phyloP scores from a whole-genome alignment of 2,113 vertebrate species.

The Callopanchax toddi region DNA sequence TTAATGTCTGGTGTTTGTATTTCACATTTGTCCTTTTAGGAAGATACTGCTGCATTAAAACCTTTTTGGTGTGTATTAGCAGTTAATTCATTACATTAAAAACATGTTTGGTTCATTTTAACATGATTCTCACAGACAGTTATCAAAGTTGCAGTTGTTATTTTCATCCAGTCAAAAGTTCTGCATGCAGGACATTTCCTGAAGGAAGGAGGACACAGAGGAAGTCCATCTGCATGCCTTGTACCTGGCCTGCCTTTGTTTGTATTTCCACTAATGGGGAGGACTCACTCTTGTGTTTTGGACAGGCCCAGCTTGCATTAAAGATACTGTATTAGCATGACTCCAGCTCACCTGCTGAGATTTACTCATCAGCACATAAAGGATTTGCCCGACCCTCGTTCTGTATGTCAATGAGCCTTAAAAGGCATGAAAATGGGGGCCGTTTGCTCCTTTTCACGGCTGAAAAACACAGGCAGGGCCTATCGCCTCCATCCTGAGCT shows the following conservation, averaged over 20 bases:
- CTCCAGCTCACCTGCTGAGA: slow-evolving; percentile 68
- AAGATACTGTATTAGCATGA: slow-evolving; percentile 51
- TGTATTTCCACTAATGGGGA: slow-evolving; percentile 73
- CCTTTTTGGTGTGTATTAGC: neutral
- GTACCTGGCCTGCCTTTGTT: slow-evolving; percentile 51
- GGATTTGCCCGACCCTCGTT: slow-evolving; percentile 43
- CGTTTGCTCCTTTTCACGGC: slow-evolving; percentile 59
- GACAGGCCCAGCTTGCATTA: slow-evolving; percentile 65
- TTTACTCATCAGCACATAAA: slow-evolving; percentile 70
- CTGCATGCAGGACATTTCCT: slow-evolving; percentile 1
- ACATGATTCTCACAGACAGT: neutral
- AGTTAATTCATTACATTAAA: too few relatives aligned
- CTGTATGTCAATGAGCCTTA: slow-evolving; percentile 72
- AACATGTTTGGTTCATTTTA: too few relatives aligned
- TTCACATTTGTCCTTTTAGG: neutral
- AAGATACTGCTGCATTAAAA: too few relatives aligned
- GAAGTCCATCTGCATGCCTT: slow-evolving; percentile 17
- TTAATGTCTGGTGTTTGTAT: neutral
- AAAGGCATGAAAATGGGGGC: slow-evolving; percentile 71
- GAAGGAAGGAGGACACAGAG: neutral
- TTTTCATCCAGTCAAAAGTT: neutral
- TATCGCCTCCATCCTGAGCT: slow-evolving; percentile 57
- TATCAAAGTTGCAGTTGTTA: neutral
- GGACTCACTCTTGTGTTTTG: slow-evolving; percentile 46
- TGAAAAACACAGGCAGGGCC: slow-evolving; percentile 64